Conservation (phyloP, 2,113 vertebrate species). For the Fulica atra region DNA sequence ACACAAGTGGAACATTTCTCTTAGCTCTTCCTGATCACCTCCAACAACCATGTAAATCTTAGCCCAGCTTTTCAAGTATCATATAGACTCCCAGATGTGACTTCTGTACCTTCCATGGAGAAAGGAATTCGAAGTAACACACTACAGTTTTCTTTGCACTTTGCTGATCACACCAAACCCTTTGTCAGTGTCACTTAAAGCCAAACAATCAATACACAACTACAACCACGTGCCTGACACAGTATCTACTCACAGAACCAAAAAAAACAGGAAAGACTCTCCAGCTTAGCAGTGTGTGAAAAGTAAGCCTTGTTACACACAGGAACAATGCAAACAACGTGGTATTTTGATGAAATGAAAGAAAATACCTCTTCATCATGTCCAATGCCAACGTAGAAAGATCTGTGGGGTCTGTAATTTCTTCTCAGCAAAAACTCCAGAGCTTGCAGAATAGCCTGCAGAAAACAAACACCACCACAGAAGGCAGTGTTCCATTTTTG, state of each 20-base stretch:
- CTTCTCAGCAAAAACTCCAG: constrained; percentile 87
- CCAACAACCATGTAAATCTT: not conserved
- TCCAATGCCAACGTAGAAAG: constrained; percentile 90
- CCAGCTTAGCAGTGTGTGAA: not conserved
- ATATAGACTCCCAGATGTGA: not conserved
- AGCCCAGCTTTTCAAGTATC: not conserved
- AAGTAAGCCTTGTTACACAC: not conserved
- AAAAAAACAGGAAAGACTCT: not conserved
- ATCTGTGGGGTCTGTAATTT: constrained; percentile 83
- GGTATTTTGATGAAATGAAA: not conserved
- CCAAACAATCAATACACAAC: not conserved
- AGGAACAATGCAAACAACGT: not conserved
- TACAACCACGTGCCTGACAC: not conserved
- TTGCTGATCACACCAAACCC: not conserved
- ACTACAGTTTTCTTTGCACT: not conserved
- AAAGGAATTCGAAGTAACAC: not conserved
- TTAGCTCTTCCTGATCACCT: not conserved
- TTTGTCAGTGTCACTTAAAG: not conserved
- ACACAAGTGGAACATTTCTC: not conserved
- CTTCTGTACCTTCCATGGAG: not conserved
- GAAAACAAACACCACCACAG: not conserved
- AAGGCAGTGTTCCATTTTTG: not conserved
- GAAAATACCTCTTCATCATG: constrained; percentile 91
- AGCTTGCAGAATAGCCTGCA: constrained; percentile 89
- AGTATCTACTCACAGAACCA: not conserved